Evolutionary conservation across 2,888 invertebrate genomes (phyloP).

Genomic region (Listrodromus nycthemerus): DNA sequence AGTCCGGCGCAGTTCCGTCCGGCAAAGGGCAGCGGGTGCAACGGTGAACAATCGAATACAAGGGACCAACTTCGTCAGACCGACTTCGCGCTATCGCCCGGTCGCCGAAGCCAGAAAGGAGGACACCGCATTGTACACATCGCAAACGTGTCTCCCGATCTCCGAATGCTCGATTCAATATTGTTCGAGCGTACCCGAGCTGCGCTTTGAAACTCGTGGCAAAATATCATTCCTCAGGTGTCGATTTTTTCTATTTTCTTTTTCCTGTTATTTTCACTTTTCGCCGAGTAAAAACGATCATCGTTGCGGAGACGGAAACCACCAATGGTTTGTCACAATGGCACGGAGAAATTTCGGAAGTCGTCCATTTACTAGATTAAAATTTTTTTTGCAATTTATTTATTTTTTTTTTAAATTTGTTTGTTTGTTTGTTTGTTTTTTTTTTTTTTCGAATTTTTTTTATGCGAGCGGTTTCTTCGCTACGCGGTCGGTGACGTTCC

Average conservation of each 20-base stretch:
- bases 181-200: background rate
- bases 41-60: background rate
- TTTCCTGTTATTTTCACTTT: background rate
- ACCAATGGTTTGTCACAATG: constrained; percentile 6
- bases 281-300: background rate
- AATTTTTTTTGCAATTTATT: background rate
- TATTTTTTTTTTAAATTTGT: too few species aligned
- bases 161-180: background rate
- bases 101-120: background rate
- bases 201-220: background rate
- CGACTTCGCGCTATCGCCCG: background rate
- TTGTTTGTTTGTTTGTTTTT: too few species aligned
- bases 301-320: background rate
- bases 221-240: background rate
- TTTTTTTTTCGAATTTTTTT: constrained; percentile 17
- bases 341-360: constrained; percentile 1
- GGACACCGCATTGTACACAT: background rate
- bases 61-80: background rate
- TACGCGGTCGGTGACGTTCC: background rate
- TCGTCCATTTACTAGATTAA: constrained; percentile 26
- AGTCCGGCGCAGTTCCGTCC: background rate
- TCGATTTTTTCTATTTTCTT: background rate
- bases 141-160: background rate
- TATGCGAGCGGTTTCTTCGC: background rate
- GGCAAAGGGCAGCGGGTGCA: background rate